Percentiles rank a stretch among this genome's conserved stretches.
phyloP scores from a whole-genome alignment of 2,113 vertebrate genomes.

The Esox niger region DNA sequence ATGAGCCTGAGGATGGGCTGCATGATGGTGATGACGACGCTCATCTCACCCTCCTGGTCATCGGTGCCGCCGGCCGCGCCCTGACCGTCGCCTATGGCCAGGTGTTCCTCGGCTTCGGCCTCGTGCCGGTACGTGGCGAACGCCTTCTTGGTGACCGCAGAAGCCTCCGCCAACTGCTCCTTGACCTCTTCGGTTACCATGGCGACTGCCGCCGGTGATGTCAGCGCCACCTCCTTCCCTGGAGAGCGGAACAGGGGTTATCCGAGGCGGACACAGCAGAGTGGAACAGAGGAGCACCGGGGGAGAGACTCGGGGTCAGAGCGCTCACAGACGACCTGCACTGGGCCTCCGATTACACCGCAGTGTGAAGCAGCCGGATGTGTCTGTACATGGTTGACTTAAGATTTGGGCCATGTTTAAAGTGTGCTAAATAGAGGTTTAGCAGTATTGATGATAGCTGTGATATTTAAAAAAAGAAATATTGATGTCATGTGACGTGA shows the following conservation, averaged over 20 bases:
- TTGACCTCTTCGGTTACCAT: constrained; percentile 90
- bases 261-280: constrained; percentile 1
- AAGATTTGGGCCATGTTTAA: background rate
- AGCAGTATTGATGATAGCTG: too few relatives aligned
- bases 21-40: constrained; percentile 94
- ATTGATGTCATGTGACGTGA: too few relatives aligned
- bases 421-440: background rate
- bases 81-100: constrained; percentile 71
- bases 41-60: constrained; percentile 98
- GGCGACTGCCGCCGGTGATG: constrained; percentile 70
- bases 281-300: too few relatives aligned
- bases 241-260: constrained; percentile 21
- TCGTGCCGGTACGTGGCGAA: constrained; percentile 85
- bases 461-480: too few relatives aligned
- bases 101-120: constrained; percentile 89
- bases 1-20: constrained; percentile 94
- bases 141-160: constrained; percentile 86
- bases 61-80: constrained; percentile 70
- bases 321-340: background rate
- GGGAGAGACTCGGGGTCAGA: background rate
- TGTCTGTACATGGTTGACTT: background rate
- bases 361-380: background rate
- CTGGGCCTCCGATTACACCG: background rate
- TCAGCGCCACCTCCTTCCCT: constrained; percentile 80
- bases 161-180: constrained; percentile 92